Evolutionary conservation across 2,797 vertebrate genomes (phyloP), one percentile per base, ranked within the genome.

Genomic region (Pterois miles): DNA sequence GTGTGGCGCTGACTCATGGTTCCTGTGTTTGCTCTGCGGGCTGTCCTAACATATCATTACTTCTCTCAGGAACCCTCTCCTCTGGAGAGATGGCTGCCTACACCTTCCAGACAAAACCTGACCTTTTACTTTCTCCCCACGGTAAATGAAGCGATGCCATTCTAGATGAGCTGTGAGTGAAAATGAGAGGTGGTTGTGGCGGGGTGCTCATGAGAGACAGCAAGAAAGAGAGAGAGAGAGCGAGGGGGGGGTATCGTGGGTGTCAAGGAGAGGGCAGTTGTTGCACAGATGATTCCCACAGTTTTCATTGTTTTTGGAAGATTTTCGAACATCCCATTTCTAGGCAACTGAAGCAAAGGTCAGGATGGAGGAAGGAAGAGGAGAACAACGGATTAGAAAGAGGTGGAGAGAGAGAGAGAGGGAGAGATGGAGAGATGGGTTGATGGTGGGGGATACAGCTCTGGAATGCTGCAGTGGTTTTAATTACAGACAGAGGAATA

Each of bases 401-500:
- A 65, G 77, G 74, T 67, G 56, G 23, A 78, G 52, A 38, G 22
- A 63, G 29, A 62, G 23, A 62, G 36, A 62, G 33, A 29, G 48
- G 54, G 36, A 25, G 36, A 22, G 29, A 65, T 63, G 31, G 53
- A 72, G 81, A 77, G 71, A 82, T 65, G 64, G 56, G 65, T 64
- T 78, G 79, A 78, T 82, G 84, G 81, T 81, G 72, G 69, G 88
- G 83, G 88, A 88, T 84, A 89, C 76, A 68, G 76, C 71, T 48
- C 27, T 66, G 88, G 88, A 92, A 90, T 90, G 85, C 83, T 86
- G 86, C 76, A 82, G 88, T 89, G 86, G 90, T 91, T 94, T 94
- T 95, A 94, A 94, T 94, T 94, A 92, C 92, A 94, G 89, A 81
- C 85, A 84, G 83, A 85, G 78, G 73, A 88, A 91, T 90, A 76